Percentiles rank a stretch among this genome's conserved stretches.
These are phyloP conservation scores for Drosophila hawaiiensis DNA, from an alignment of 2,888 invertebrate genomes.

Conservation along the genomic window DNA sequence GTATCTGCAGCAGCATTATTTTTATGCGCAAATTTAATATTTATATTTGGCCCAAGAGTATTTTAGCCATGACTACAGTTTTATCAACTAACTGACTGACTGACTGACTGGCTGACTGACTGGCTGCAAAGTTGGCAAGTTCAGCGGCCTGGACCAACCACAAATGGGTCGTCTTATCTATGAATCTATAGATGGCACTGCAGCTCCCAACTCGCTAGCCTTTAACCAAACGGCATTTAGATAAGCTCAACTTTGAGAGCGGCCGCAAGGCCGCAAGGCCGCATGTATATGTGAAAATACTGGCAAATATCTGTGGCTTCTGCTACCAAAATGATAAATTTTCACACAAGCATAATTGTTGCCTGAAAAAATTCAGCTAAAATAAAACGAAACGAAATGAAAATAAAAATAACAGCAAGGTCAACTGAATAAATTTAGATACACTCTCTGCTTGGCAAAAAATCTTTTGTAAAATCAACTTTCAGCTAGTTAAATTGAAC, in stretches of 20 bases:
- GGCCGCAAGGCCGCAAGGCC: constrained; percentile 40
- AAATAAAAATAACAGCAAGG: not conserved
- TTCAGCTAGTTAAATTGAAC: not conserved
- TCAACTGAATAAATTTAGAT: not conserved
- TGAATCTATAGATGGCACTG: constrained; percentile 22
- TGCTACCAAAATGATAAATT: constrained; percentile 32
- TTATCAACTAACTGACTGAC: constrained; percentile 43
- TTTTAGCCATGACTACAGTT: constrained; percentile 43
- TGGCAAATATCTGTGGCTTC: constrained; percentile 56
- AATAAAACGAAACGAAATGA: not conserved
- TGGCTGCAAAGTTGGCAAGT: constrained; percentile 3
- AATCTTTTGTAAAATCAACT: not conserved
- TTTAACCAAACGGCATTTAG: constrained; percentile 70
- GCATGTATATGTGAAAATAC: constrained; percentile 19
- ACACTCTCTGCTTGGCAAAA: not conserved
- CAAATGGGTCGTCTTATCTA: constrained; percentile 35
- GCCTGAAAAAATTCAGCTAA: not conserved
- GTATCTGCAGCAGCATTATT: constrained; percentile 30
- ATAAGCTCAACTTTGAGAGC: constrained; percentile 57
- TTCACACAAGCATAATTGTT: constrained; percentile 39
- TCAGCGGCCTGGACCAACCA: constrained; percentile 28
- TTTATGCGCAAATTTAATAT: constrained; percentile 77
- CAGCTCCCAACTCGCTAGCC: constrained; percentile 34
- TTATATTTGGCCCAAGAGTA: constrained; percentile 75
- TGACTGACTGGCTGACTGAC: not conserved